Evolutionary conservation across 1,140 invertebrate genomes (phyloP).

Genomic region (Epicauta chinensis): DNA sequence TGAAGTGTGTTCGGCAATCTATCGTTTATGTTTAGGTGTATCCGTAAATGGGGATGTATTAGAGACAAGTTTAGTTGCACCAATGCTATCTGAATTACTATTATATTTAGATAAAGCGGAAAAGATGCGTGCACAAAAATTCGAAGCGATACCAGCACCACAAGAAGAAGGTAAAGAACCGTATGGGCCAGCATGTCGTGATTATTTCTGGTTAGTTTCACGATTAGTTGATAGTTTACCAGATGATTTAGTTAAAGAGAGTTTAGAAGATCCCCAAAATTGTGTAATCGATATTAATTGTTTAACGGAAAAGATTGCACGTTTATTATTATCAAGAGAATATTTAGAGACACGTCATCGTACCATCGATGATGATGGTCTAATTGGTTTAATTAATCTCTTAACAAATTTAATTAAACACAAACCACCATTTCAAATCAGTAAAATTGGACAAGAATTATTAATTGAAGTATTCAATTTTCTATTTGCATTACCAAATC

Average conservation of each 20-base stretch:
- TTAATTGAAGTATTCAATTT: conserved; percentile 73
- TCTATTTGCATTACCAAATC: conserved; percentile 83
- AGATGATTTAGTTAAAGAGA: conserved; percentile 65
- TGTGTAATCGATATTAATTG: conserved; percentile 63
- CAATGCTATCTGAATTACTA: conserved; percentile 73
- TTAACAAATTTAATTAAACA: conserved; percentile 83
- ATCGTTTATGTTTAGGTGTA: conserved; percentile 74
- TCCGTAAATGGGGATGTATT: conserved; percentile 52
- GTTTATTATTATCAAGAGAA: conserved; percentile 68
- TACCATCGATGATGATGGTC: conserved; percentile 79
- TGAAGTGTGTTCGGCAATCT: conserved; percentile 83
- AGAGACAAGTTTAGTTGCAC: conserved; percentile 58
- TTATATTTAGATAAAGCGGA: conserved; percentile 75
- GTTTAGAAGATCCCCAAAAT: conserved; percentile 49
- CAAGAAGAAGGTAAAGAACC: conserved; percentile 81
- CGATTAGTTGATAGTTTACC: conserved; percentile 79
- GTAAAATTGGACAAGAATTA: conserved; percentile 67
- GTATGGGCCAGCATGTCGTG: conserved; percentile 85
- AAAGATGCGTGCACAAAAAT: conserved; percentile 69
- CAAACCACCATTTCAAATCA: conserved; percentile 77
- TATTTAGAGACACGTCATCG: conserved; percentile 74
- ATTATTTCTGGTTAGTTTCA: conserved; percentile 90
- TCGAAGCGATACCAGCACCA: conserved; percentile 48
- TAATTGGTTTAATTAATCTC: conserved; percentile 82
- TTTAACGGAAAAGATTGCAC: conserved; percentile 67